phyloP scores from a whole-genome alignment of 2,113 vertebrate species.

The Brachionichthys hirsutus region DNA sequence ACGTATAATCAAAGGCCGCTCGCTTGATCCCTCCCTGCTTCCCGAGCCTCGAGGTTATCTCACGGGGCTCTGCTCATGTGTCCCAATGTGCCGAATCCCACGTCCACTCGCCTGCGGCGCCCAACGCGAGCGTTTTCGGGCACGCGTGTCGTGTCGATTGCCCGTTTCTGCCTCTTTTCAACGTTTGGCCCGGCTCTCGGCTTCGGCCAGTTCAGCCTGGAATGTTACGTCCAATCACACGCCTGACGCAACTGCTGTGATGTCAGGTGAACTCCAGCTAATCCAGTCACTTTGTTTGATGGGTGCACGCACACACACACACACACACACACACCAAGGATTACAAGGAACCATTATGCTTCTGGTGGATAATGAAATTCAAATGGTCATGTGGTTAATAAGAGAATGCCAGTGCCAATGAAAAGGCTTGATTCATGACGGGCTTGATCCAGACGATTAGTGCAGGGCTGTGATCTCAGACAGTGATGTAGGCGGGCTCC shows the following conservation, averaged over 20 bases:
- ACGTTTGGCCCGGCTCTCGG: neutral
- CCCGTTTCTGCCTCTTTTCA: neutral
- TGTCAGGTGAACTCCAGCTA: neutral
- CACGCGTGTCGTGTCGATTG: neutral
- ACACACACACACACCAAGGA: too few relatives aligned
- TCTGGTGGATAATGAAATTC: conserved; percentile 23
- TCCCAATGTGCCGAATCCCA: conserved; percentile 10
- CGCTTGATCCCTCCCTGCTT: conserved; percentile 54
- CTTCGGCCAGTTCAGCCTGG: neutral
- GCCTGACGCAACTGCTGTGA: conserved; percentile 4
- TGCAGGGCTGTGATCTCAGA: conserved; percentile 64
- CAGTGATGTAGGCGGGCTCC: conserved; percentile 55
- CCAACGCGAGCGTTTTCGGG: too few relatives aligned
- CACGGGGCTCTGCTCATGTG: conserved; percentile 9
- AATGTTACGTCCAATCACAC: neutral
- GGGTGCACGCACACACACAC: neutral
- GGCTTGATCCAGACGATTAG: conserved; percentile 50
- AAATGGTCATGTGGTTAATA: conserved; percentile 35
- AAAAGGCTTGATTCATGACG: conserved; percentile 50
- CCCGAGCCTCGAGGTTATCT: conserved; percentile 14
- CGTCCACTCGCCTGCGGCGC: too few relatives aligned
- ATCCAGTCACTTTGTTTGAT: conserved; percentile 4
- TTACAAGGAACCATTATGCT: conserved; percentile 1
- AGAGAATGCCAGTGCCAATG: conserved; percentile 38
- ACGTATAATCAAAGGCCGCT: conserved; percentile 4